phyloP scores from a whole-genome alignment of 2,888 invertebrate species.

The Scelioninae gen. 1 region DNA sequence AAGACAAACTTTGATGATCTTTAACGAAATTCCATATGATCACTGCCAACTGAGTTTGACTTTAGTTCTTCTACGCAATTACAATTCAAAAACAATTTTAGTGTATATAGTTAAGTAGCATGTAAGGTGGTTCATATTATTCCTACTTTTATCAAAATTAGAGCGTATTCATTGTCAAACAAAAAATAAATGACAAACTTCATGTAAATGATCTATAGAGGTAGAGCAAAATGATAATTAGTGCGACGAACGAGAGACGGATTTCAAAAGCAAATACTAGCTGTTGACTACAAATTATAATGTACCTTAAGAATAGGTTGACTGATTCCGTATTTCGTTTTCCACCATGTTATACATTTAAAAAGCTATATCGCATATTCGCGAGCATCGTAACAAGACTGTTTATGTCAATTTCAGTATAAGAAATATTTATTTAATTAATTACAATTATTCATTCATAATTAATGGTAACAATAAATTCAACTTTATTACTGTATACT shows the following conservation, averaged over 20 bases:
- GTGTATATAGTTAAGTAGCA: conserved; percentile 81
- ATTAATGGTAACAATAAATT: conserved; percentile 79
- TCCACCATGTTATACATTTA: conserved; percentile 77
- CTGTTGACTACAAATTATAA: conserved; percentile 72
- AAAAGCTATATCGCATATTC: conserved; percentile 77
- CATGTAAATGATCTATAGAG: conserved; percentile 63
- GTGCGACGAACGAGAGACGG: conserved; percentile 47
- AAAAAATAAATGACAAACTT: conserved; percentile 51
- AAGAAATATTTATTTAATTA: conserved; percentile 79
- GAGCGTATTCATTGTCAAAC: conserved; percentile 76
- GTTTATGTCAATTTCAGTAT: conserved; percentile 83
- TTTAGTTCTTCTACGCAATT: conserved; percentile 66
- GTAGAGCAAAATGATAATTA: conserved; percentile 54
- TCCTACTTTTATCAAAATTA: conserved; percentile 82
- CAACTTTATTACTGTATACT: conserved; percentile 78
- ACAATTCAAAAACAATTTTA: conserved; percentile 70
- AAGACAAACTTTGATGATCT: conserved; percentile 61
- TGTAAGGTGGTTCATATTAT: conserved; percentile 71
- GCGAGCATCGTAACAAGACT: conserved; percentile 83
- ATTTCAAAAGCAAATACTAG: conserved; percentile 68
- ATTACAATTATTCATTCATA: conserved; percentile 77
- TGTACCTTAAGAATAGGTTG: conserved; percentile 73
- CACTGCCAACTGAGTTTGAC: conserved; percentile 68
- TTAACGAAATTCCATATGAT: conserved; percentile 63
- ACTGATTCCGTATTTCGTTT: conserved; percentile 80